These are phyloP conservation scores for Ficedula albicollis DNA, from an alignment of 2,797 vertebrate genomes.

Conservation along the genomic window DNA sequence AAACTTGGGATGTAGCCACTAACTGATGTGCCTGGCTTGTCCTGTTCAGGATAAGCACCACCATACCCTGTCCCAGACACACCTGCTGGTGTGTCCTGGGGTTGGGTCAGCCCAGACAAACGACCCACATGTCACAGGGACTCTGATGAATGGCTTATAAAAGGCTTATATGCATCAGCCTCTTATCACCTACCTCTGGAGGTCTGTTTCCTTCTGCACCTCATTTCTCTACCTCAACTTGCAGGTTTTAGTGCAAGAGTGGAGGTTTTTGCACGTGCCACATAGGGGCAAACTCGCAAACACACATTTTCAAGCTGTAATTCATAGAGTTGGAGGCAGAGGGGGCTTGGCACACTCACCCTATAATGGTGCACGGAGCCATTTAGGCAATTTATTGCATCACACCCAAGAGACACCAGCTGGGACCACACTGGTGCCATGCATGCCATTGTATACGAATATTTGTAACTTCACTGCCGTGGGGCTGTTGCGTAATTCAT, in stretches of 20 bases:
- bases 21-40: background rate
- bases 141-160: background rate
- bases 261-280: background rate
- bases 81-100: background rate
- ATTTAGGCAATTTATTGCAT: background rate
- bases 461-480: background rate
- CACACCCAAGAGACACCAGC: background rate
- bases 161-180: background rate
- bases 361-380: fast-evolving
- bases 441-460: background rate
- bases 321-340: background rate
- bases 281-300: background rate
- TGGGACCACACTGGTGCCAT: background rate
- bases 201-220: background rate
- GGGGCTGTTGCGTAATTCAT: background rate
- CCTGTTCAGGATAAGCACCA: background rate
- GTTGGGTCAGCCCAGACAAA: background rate
- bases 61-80: background rate
- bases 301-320: background rate
- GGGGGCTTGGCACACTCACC: background rate
- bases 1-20: background rate
- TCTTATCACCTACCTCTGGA: background rate
- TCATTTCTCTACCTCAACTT: background rate
- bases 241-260: background rate
- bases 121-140: background rate